Base-by-base conservation (phyloP, 2,797 vertebrate species). In the Tiaroga cobitis region DNA sequence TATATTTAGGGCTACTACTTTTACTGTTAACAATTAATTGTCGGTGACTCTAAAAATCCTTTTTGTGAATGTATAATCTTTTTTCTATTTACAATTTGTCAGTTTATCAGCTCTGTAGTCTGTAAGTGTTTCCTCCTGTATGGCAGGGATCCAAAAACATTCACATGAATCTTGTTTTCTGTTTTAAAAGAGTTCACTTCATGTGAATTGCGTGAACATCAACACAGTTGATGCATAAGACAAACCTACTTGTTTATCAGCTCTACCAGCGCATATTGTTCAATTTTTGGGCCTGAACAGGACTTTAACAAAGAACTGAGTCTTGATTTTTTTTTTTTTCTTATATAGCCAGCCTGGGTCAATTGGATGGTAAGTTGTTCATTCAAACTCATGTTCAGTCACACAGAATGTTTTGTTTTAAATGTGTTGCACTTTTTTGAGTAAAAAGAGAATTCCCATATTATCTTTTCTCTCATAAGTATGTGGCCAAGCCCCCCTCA, bases 401-500 rank as follows among this genome's bases (percentile, higher is more conserved):
- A 77, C 15, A n/a, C 26, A 34, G 2, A 76, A 6, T 37, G 51
- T 37, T 34, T 34, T 34, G 10, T 76, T 54, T 32, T 43, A 10
- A 46, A 72, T 72, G 39, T 29, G 26, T 37, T 69, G 34, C n/a
- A 70, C 34, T 41, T 69, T 39, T 39, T 69, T 70, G 67, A 10
- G 73, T 24, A 29, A 19, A 4, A 34, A 24, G 19, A 15, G 9
- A 61, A 11, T 5, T 19, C 8, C 16, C 8, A 77, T 1, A 70
- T 5, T 41, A 46, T 34, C 5, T 41, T 81, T 46, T 69, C 56
- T 75, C 49, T 65, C 51, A 26, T 24, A 84, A 94, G 93, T 88
- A 1, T 95, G 94, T 75, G 94, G 94, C 37, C 0, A 0, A 0
- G 87, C 93, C 0, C 80, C 85, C 0, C 83, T 91, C 54, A 94